Base-by-base conservation (phyloP, 2,888 invertebrate genomes). In the Agrotis ipsilon region DNA sequence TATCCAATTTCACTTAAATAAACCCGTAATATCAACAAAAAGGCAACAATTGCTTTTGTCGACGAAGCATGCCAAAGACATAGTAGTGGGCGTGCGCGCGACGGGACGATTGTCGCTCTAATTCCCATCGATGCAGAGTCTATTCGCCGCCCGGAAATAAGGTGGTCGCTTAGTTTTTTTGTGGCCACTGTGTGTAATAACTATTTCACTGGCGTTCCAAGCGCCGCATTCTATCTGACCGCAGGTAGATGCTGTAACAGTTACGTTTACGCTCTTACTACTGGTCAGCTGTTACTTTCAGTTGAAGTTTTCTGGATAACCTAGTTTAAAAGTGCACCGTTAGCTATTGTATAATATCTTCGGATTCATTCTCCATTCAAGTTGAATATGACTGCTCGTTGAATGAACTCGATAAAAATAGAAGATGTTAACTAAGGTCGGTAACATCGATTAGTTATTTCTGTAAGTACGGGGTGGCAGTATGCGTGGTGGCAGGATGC, bases 1-100 rank as follows among this genome's bases (percentile, higher is more conserved):
- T 96, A 96, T 96, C 94, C 92, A 94, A 95, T 96, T 96, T 95
- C 96, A 93, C 95, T 95, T 95, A 95, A 95, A 95, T 95, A 94
- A 94, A 95, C 93, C 92, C 89, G 94, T 93, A 93, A 94, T 95
- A 92, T 94, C 90, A 90, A 93, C 93, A 96, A 95, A 95, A 95
- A 94, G 93, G 93, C 90, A 88, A 94, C 91, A 88, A 90, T 87
- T 80, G 84, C 85, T 75, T 85, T 88, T 92, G 91, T 89, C 90
- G 89, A 82, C 89, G 87, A 84, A 90, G 88, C 91, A 89, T 88
- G 91, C 87, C 87, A 87, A 86, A 87, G 87, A 86, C 87, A 85
- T 82, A 82, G 82, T 72, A 82, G 82, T 72, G 65, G 76, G 74
- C 74, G 75, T 67, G 75, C 62, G 65, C 60, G 80, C 60, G 80